Percentiles rank a stretch among this genome's conserved stretches.
These are phyloP conservation scores for Isoperla grammatica DNA, from an alignment of 2,888 invertebrate species.

Conservation along the genomic window DNA sequence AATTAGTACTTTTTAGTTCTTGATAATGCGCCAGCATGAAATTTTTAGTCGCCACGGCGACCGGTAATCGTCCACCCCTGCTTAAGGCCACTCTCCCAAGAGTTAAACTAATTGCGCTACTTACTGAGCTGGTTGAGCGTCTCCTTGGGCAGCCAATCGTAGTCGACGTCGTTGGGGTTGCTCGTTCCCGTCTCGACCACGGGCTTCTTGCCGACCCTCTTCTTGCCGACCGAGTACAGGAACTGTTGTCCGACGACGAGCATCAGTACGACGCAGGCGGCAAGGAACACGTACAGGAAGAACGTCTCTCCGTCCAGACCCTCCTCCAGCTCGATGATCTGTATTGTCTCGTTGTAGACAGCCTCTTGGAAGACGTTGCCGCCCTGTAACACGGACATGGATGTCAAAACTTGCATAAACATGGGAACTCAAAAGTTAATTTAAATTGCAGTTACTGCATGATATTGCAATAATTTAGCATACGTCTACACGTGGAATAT, in stretches of 20 bases:
- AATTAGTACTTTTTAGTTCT: no score
- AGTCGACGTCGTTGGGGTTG: conserved; percentile 88
- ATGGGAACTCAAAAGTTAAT: not conserved
- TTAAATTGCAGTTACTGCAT: no score
- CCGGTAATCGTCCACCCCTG: no score
- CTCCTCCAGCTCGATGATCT: conserved; percentile 92
- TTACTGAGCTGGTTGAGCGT: conserved; percentile 78
- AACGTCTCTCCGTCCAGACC: conserved; percentile 98
- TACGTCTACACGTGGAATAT: no score
- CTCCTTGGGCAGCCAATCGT: conserved; percentile 96
- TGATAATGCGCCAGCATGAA: no score
- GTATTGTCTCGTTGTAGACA: conserved; percentile 96
- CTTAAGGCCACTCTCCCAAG: no score
- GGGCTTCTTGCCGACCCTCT: conserved; percentile 53
- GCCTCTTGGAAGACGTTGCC: conserved; percentile 72
- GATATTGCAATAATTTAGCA: no score
- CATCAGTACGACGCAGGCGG: conserved; percentile 79
- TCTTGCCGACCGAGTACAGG: conserved; percentile 75
- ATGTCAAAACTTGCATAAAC: not conserved
- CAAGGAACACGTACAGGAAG: conserved; percentile 94
- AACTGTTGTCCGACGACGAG: conserved; percentile 87
- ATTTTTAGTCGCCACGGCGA: no score
- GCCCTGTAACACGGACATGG: conserved; percentile 47
- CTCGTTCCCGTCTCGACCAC: conserved; percentile 86
- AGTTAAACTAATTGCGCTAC: no score